Conservation (phyloP, 2,888 invertebrate species). For the Cenopis cana region DNA sequence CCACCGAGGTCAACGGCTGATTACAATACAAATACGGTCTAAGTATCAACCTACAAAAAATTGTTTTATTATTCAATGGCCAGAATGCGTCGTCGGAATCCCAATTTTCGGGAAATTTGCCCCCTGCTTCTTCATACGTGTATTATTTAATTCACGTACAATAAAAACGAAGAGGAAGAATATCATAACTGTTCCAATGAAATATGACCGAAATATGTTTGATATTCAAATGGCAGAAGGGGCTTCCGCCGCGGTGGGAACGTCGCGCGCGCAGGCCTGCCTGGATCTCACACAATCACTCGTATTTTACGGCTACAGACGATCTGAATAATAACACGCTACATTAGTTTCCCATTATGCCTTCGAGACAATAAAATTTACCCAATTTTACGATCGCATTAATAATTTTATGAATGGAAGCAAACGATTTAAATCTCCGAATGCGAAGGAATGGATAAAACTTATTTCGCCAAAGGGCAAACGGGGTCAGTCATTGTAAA, state of each 20-base stretch:
- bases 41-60: slow-evolving; percentile 50
- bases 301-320: slow-evolving; percentile 83
- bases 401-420: slow-evolving; percentile 85
- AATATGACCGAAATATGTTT: slow-evolving; percentile 80
- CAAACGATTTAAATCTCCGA: slow-evolving; percentile 78
- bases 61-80: slow-evolving; percentile 55
- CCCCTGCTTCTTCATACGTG: slow-evolving; percentile 60
- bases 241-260: slow-evolving; percentile 73
- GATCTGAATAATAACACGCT: slow-evolving; percentile 85
- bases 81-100: slow-evolving; percentile 49
- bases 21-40: slow-evolving; percentile 49
- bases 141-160: slow-evolving; percentile 70
- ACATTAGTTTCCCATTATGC: slow-evolving; percentile 85
- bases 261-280: slow-evolving; percentile 55
- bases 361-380: slow-evolving; percentile 85
- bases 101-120: slow-evolving; percentile 62
- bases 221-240: slow-evolving; percentile 81
- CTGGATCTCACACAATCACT: slow-evolving; percentile 68
- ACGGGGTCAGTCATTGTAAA: slow-evolving; percentile 70
- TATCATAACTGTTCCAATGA: slow-evolving; percentile 82
- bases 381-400: slow-evolving; percentile 85
- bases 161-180: slow-evolving; percentile 75
- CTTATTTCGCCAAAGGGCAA: slow-evolving; percentile 65
- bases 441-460: slow-evolving; percentile 78
- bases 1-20: slow-evolving; percentile 42